These are phyloP conservation scores for Phocoena phocoena DNA, from an alignment of 2,113 vertebrate species.

Conservation along the genomic window DNA sequence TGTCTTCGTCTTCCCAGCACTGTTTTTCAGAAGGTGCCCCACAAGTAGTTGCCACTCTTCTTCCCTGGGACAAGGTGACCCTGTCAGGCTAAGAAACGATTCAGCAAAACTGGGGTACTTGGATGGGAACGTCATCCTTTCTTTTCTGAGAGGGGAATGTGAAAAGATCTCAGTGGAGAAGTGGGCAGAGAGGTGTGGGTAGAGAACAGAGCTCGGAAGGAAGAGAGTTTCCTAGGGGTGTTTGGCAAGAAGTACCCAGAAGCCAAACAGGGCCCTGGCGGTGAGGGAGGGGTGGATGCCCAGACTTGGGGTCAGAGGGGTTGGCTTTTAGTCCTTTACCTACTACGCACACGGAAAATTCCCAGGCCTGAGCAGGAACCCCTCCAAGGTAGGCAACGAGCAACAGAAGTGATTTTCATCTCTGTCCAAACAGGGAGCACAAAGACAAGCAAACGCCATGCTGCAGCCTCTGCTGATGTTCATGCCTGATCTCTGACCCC, in stretches of 20 bases:
- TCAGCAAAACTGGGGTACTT: background rate
- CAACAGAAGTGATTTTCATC: background rate
- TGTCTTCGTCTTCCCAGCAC: background rate
- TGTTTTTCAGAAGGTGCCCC: background rate
- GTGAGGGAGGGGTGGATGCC: background rate
- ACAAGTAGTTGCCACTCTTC: background rate
- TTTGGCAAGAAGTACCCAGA: background rate
- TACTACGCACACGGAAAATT: background rate
- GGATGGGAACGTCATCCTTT: background rate
- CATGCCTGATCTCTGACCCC: background rate
- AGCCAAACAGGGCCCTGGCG: background rate
- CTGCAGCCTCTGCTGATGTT: background rate
- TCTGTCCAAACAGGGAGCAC: background rate
- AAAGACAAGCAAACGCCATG: background rate
- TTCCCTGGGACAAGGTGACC: background rate
- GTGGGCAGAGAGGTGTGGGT: background rate
- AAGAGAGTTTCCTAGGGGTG: background rate
- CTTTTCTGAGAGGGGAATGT: background rate
- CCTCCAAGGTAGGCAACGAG: background rate
- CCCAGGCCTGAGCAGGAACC: background rate
- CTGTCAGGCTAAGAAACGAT: background rate
- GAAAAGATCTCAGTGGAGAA: constrained; percentile 17
- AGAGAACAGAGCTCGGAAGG: background rate
- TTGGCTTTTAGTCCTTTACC: background rate
- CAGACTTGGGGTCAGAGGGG: background rate